phyloP scores from a whole-genome alignment of 2,113 vertebrate species.

The Romanogobio albipinnatus region DNA sequence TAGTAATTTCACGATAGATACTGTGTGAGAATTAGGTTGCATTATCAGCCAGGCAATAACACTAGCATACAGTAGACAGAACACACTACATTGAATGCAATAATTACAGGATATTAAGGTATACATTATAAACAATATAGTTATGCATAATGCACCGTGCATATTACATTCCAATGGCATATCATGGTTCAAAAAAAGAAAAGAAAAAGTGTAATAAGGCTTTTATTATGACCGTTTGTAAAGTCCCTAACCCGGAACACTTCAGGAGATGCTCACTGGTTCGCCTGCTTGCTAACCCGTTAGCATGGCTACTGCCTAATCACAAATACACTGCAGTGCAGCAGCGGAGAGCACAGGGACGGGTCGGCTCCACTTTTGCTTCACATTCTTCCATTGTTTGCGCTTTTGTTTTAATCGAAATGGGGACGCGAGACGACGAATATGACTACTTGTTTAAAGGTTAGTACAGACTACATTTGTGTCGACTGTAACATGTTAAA shows the following conservation, averaged over 20 bases:
- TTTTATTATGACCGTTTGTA: constrained; percentile 13
- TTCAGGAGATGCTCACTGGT: background rate
- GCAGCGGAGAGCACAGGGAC: constrained; percentile 28
- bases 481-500: background rate
- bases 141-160: background rate
- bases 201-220: background rate
- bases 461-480: constrained; percentile 61
- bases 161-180: background rate
- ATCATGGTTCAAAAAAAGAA: background rate
- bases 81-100: background rate
- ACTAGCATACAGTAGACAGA: background rate
- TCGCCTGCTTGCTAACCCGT: constrained; percentile 43
- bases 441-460: constrained; percentile 99
- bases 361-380: constrained; percentile 26
- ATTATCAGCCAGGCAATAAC: background rate
- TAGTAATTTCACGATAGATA: too few relatives aligned
- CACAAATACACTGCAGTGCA: constrained; percentile 53
- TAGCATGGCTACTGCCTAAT: constrained; percentile 57
- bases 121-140: background rate
- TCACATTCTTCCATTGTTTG: constrained; percentile 16
- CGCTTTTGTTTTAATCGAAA: constrained; percentile 58
- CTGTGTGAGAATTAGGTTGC: too few relatives aligned
- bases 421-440: constrained; percentile 96
- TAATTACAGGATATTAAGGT: background rate
- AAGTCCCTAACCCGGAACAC: constrained; percentile 32